Evolutionary conservation across 2,113 vertebrate species (phyloP).

Genomic region (Rhinichthys klamathensis): DNA sequence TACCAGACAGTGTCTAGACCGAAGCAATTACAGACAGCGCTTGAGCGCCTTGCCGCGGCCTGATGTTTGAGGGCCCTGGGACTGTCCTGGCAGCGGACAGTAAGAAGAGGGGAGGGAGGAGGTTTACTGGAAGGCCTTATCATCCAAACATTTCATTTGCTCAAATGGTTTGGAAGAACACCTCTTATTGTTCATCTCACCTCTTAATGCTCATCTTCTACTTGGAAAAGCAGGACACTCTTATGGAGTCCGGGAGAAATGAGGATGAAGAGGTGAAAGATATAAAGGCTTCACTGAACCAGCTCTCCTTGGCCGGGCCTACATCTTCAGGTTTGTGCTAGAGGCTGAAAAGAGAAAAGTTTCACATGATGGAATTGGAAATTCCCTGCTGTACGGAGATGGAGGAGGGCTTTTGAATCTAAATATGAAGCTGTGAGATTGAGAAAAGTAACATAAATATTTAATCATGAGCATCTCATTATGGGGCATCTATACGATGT

Average conservation of each 20-base stretch:
- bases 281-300: neutral
- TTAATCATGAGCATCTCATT: conserved; percentile 26
- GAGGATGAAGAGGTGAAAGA: conserved; percentile 3
- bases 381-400: conserved; percentile 3
- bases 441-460: conserved; percentile 25
- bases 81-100: conserved; percentile 65
- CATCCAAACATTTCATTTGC: conserved; percentile 27
- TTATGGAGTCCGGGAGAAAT: neutral
- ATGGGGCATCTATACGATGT: neutral
- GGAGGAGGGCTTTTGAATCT: conserved; percentile 17
- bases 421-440: conserved; percentile 14
- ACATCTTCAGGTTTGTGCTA: conserved; percentile 14
- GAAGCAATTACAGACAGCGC: conserved; percentile 86
- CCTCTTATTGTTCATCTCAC: conserved; percentile 31
- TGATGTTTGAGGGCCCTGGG: conserved; percentile 75
- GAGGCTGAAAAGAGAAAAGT: conserved; percentile 21
- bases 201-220: conserved; percentile 4
- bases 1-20: conserved; percentile 94
- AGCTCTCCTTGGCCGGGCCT: neutral
- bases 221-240: neutral
- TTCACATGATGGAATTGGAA: conserved; percentile 26
- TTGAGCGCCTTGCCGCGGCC: conserved; percentile 82
- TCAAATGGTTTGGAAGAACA: conserved; percentile 25
- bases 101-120: conserved; percentile 18
- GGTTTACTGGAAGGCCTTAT: conserved; percentile 46